Conservation (phyloP, 2,113 vertebrate genomes). For the Taxidea taxus region DNA sequence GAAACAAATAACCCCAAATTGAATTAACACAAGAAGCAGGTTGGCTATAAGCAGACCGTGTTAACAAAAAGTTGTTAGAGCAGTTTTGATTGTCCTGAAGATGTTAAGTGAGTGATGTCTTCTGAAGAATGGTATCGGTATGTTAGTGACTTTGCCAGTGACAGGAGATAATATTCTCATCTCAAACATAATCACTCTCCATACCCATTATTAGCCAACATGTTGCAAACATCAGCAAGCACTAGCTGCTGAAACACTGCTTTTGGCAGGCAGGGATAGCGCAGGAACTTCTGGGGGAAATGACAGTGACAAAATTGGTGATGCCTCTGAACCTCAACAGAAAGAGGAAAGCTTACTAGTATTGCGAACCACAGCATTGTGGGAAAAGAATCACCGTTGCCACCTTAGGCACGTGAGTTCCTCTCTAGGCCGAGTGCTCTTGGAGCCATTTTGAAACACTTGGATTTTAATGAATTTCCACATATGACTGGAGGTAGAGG, state of each 20-base stretch:
- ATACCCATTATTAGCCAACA: slow-evolving; percentile 22
- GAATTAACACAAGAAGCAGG: not conserved
- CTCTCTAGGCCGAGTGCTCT: not conserved
- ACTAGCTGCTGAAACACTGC: not conserved
- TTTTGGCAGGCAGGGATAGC: slow-evolving; percentile 3
- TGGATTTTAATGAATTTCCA: not conserved
- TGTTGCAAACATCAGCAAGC: not conserved
- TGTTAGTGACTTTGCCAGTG: not conserved
- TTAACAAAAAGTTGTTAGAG: not conserved
- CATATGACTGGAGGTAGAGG: not conserved
- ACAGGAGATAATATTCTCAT: slow-evolving; percentile 10
- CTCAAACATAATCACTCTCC: slow-evolving; percentile 21
- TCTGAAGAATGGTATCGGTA: not conserved
- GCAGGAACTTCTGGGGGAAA: not conserved
- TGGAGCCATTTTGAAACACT: not conserved
- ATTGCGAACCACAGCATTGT: not conserved
- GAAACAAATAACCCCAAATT: slow-evolving; percentile 17
- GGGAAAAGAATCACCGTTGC: slow-evolving; percentile 19
- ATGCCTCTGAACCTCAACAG: not conserved
- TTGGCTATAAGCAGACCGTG: not conserved
- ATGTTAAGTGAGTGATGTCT: not conserved
- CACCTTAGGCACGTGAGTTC: not conserved
- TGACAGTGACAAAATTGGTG: slow-evolving; percentile 27
- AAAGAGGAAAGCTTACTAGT: not conserved
- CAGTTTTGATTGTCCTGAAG: slow-evolving; percentile 13